Evolutionary conservation across 2,888 invertebrate species (phyloP), one percentile per base, ranked within the genome.

Genomic region (Barypeithes pellucidus): DNA sequence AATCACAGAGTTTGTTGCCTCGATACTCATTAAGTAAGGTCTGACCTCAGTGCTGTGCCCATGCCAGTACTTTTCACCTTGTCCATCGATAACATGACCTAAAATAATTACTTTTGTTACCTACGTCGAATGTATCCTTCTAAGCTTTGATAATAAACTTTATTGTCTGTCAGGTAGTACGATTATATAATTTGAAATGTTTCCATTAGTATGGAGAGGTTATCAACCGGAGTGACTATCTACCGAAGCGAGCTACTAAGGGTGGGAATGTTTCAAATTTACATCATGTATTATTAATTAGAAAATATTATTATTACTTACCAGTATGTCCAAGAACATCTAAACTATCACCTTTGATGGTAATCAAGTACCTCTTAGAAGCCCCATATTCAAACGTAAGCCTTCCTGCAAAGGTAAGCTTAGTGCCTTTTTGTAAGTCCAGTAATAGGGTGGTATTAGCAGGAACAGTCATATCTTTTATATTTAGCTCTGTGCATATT

Each of bases 51-150:
- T 33, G 8, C 33, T 33, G 3, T 18, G 54, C 2, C 54, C 54
- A 33, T 57, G 54, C 54, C 54, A 57, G 33, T 57, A 57, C 18
- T 57, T 57, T 57, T 33, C 54, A 2, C 54, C 54, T 57, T 57
- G 54, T 16, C 54, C 54, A 18, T 57, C 33, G n/a, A 57, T 57
- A n/a, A 57, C 54, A 9, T 57, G 54, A n/a, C 54, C 54, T 57
- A 22, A 50, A n/a, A 50, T n/a, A n/a, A n/a, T n/a, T n/a, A n/a
- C n/a, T n/a, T n/a, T n/a, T n/a, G n/a, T n/a, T n/a, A n/a, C n/a
- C n/a, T n/a, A n/a, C n/a, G n/a, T n/a, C n/a, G n/a, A n/a, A n/a
- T n/a, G n/a, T n/a, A n/a, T n/a, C n/a, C n/a, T n/a, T n/a, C n/a
- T n/a, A n/a, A n/a, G n/a, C n/a, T n/a, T n/a, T n/a, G n/a, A n/a